Percentiles rank a stretch among this genome's conserved stretches.
phyloP scores from a whole-genome alignment of 2,888 invertebrate species.

The Philereme transversata region DNA sequence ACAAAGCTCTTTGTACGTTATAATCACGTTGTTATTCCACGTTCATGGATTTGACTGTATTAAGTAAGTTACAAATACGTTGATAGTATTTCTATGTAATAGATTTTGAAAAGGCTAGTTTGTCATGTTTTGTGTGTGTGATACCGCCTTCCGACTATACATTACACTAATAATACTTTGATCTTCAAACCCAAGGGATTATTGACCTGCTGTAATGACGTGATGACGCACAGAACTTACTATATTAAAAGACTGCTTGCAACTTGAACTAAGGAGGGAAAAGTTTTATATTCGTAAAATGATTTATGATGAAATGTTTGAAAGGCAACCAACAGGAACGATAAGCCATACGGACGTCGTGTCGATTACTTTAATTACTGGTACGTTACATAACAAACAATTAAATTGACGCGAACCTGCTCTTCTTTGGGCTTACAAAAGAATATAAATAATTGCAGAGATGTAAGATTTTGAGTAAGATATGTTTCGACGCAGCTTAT shows the following conservation, averaged over 20 bases:
- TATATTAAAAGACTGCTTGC: conserved; percentile 33
- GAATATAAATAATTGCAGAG: conserved; percentile 23
- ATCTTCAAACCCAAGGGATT: conserved; percentile 37
- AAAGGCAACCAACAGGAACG: conserved; percentile 44
- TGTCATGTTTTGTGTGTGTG: conserved; percentile 5
- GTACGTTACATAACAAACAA: conserved; percentile 43
- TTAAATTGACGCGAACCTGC: conserved; percentile 23
- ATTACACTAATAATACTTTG: conserved; percentile 16
- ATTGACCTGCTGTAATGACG: conserved; percentile 36
- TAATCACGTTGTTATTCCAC: conserved; percentile 14
- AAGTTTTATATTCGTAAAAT: conserved; percentile 19
- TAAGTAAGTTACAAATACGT: conserved; percentile 1
- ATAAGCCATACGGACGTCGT: conserved; percentile 27
- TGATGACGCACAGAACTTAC: conserved; percentile 28
- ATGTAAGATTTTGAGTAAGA: conserved; percentile 24
- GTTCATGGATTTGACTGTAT: conserved; percentile 9
- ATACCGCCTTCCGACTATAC: background rate
- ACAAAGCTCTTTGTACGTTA: conserved; percentile 26
- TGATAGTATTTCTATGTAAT: conserved; percentile 4
- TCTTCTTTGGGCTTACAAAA: conserved; percentile 24
- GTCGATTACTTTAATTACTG: conserved; percentile 45
- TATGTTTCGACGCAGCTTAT: conserved; percentile 19
- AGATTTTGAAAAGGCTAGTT: background rate
- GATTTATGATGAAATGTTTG: conserved; percentile 39
- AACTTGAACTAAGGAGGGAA: conserved; percentile 11